Evolutionary conservation across 2,888 invertebrate species (phyloP).

Genomic region (Catocala fraxini): DNA sequence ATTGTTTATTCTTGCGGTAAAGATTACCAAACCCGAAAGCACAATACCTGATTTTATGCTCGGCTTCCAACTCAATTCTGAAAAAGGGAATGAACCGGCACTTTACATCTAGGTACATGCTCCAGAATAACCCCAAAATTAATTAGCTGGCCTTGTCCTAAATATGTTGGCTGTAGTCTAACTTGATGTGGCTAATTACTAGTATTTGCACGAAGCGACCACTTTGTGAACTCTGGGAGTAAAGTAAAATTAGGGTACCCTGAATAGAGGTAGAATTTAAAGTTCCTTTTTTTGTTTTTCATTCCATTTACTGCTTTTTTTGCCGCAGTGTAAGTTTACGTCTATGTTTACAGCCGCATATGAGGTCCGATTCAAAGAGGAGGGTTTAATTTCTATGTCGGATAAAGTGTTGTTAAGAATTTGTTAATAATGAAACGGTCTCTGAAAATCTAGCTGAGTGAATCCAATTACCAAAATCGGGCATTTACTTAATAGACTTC

Average conservation of each 20-base stretch:
- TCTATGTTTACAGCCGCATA: too few species aligned
- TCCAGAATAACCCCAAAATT: conserved; percentile 9
- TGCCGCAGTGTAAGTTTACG: too few species aligned
- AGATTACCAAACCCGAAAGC: too few species aligned
- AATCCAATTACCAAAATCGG: too few species aligned
- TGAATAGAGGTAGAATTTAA: neutral
- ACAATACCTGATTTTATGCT: neutral
- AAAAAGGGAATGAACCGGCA: conserved; percentile 1
- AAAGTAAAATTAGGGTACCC: conserved; percentile 7
- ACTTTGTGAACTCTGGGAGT: neutral
- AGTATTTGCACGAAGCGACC: conserved; percentile 9
- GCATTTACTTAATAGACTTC: too few species aligned
- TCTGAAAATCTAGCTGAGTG: too few species aligned
- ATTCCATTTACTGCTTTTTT: too few species aligned
- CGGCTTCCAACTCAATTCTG: neutral
- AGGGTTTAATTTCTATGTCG: too few species aligned
- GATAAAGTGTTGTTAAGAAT: too few species aligned
- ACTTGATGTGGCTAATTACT: conserved; percentile 15
- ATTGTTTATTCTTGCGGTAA: too few species aligned
- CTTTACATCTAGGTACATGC: conserved; percentile 3
- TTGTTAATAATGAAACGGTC: too few species aligned
- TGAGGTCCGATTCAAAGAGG: too few species aligned
- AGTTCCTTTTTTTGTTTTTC: neutral
- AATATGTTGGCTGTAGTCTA: conserved; percentile 11
- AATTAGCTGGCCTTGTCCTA: conserved; percentile 15